A percentile compares a stretch with the other conserved stretches of the same genome.
Conservation (phyloP, 2,888 invertebrate species). For the Allophyes oxyacanthae region DNA sequence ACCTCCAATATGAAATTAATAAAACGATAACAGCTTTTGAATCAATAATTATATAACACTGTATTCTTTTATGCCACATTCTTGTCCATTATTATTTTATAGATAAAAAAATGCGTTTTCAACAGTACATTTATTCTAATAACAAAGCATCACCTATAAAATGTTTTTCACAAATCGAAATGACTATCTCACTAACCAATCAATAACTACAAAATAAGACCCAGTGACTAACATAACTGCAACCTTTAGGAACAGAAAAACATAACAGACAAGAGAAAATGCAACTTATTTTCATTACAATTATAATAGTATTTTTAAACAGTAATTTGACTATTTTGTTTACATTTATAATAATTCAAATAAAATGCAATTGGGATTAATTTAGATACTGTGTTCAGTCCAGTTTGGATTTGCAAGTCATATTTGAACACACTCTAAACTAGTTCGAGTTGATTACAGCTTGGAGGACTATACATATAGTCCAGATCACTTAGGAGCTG, state of each 20-base stretch:
- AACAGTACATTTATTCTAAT: slow-evolving; percentile 77
- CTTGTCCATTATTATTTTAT: slow-evolving; percentile 14
- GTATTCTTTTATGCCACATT: slow-evolving; percentile 38
- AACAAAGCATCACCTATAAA: slow-evolving; percentile 82
- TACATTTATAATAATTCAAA: slow-evolving; percentile 49
- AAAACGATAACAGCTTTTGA: slow-evolving; percentile 21
- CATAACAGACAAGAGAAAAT: slow-evolving; percentile 54
- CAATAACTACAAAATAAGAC: slow-evolving; percentile 59
- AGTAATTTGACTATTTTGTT: slow-evolving; percentile 56
- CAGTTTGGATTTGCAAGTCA: not conserved
- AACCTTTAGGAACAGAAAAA: slow-evolving; percentile 48
- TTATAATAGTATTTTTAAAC: slow-evolving; percentile 48
- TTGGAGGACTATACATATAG: slow-evolving; percentile 1
- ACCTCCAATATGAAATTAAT: no score
- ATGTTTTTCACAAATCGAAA: slow-evolving; percentile 65
- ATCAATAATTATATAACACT: slow-evolving; percentile 17
- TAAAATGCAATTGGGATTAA: slow-evolving; percentile 49
- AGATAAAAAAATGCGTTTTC: slow-evolving; percentile 48
- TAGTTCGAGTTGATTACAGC: no score
- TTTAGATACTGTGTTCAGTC: slow-evolving; percentile 40
- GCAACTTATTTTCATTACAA: slow-evolving; percentile 59
- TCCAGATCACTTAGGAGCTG: slow-evolving; percentile 23
- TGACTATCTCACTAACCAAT: slow-evolving; percentile 62
- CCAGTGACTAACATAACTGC: slow-evolving; percentile 53
- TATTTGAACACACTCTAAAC: no score